Evolutionary conservation across 2,797 vertebrate species (phyloP).

Genomic region (Galagoides demidoff): DNA sequence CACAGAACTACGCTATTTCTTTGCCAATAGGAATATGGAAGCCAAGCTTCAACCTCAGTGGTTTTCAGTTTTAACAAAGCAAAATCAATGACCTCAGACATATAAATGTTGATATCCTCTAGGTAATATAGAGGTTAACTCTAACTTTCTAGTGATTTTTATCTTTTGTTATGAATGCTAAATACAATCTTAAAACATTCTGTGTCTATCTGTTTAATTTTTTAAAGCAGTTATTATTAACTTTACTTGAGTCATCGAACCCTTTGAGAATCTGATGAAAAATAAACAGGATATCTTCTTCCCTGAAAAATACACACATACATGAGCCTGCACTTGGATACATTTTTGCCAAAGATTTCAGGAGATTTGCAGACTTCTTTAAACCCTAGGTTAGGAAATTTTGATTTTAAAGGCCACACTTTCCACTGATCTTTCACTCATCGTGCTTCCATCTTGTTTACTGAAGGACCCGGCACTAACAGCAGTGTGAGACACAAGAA

Average conservation of each 20-base stretch:
- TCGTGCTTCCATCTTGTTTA: neutral
- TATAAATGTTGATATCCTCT: neutral
- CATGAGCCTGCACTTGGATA: neutral
- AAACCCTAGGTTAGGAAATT: neutral
- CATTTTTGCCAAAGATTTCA: neutral
- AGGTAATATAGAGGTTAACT: conserved; percentile 26
- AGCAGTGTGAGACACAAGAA: neutral
- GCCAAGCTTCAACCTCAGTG: neutral
- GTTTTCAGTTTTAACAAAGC: conserved; percentile 42
- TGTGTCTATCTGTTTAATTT: neutral
- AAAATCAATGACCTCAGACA: conserved; percentile 30
- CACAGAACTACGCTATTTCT: neutral
- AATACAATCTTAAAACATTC: conserved; percentile 47
- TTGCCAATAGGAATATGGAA: neutral
- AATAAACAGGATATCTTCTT: neutral
- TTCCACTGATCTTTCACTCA: neutral
- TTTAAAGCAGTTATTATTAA: neutral
- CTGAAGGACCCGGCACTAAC: neutral
- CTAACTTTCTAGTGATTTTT: conserved; percentile 18
- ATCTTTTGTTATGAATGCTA: conserved; percentile 11
- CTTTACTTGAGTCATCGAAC: neutral
- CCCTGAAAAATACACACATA: neutral
- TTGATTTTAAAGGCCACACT: neutral
- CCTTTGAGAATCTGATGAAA: neutral
- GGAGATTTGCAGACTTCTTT: neutral